phyloP scores from a whole-genome alignment of 2,113 vertebrate genomes.

The Cryptomyrus ogoouensis region DNA sequence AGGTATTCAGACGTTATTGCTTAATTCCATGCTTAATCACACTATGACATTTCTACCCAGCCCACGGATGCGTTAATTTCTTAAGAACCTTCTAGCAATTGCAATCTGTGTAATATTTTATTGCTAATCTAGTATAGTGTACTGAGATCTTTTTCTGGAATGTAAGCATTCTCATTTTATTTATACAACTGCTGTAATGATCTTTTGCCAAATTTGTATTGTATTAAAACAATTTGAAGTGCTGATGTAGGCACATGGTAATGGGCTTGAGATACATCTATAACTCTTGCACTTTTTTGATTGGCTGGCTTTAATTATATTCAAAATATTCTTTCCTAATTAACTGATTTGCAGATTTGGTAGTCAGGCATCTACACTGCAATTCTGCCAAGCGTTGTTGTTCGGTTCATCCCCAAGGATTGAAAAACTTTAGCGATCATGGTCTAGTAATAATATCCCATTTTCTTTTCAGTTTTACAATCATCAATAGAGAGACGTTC shows the following conservation, averaged over 20 bases:
- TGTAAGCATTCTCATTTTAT: not conserved
- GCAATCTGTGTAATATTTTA: not conserved
- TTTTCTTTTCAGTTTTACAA: conserved; percentile 73
- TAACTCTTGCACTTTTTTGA: not conserved
- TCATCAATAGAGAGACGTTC: conserved; percentile 94
- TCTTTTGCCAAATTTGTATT: not conserved
- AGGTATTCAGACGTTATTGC: not conserved
- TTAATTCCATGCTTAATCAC: not conserved
- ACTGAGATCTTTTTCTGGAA: not conserved
- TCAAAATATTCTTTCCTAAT: not conserved
- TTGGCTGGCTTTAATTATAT: not conserved
- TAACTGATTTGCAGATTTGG: not conserved
- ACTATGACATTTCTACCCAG: not conserved
- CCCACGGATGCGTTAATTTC: not conserved
- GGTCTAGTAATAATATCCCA: not conserved
- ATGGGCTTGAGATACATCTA: not conserved
- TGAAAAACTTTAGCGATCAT: not conserved
- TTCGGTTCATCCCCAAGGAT: not conserved
- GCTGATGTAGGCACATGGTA: not conserved
- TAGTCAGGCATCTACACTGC: not conserved
- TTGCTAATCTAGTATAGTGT: not conserved
- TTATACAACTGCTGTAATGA: not conserved
- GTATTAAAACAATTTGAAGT: not conserved
- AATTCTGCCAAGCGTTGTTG: not conserved
- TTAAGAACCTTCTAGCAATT: not conserved